phyloP scores from a whole-genome alignment of 2,113 vertebrate genomes.

The Hippocampus guttulatus region DNA sequence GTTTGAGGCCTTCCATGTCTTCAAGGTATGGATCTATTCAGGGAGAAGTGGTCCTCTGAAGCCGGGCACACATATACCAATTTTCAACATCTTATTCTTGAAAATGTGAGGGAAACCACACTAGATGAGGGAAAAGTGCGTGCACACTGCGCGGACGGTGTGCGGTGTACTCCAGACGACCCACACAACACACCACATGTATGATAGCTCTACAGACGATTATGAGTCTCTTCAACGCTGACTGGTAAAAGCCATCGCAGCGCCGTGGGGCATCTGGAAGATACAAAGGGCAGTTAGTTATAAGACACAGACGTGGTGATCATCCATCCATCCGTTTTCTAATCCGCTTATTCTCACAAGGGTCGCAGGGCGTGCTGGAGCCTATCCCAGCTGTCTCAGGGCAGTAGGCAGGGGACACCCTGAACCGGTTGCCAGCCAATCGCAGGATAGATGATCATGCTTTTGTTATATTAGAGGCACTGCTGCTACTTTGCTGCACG shows the following conservation, averaged over 20 bases:
- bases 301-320: too few species aligned
- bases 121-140: neutral
- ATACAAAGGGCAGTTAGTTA: neutral
- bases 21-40: slow-evolving; percentile 73
- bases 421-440: too few species aligned
- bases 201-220: too few species aligned
- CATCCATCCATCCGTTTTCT: too few species aligned
- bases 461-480: too few species aligned
- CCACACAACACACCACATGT: neutral
- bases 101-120: neutral
- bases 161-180: neutral
- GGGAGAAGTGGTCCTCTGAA: neutral
- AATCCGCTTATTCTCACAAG: too few species aligned
- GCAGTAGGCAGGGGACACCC: too few species aligned
- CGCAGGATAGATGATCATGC: too few species aligned
- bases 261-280: neutral
- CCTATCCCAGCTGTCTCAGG: too few species aligned
- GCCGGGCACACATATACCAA: neutral
- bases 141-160: neutral
- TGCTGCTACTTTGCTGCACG: too few species aligned
- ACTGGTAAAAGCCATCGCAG: neutral
- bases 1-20: slow-evolving; percentile 97
- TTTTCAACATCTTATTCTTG: neutral
- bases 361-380: too few species aligned
- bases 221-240: neutral